Evolutionary conservation across 2,888 invertebrate genomes (phyloP).

Genomic region (Dusona sp.): DNA sequence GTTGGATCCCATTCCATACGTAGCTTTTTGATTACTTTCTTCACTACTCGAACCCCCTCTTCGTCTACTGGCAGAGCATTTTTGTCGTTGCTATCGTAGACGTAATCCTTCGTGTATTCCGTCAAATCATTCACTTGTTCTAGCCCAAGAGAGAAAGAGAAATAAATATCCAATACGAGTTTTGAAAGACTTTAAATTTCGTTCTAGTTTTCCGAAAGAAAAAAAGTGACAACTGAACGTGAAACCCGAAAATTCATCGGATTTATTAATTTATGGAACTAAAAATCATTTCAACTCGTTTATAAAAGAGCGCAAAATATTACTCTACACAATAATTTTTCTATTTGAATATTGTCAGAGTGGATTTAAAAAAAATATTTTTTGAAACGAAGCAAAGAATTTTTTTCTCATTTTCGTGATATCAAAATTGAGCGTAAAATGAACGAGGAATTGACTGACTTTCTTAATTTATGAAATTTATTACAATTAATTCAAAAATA

Average conservation of each 20-base stretch:
- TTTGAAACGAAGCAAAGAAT: neutral
- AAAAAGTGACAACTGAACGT: too few species aligned
- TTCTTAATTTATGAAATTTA: neutral
- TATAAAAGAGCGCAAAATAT: too few species aligned
- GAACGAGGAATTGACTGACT: neutral
- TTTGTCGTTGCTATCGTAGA: slow-evolving; percentile 44
- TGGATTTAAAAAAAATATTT: too few species aligned
- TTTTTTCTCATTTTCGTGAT: neutral
- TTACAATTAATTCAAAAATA: too few species aligned
- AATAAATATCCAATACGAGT: neutral
- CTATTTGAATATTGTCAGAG: too few species aligned
- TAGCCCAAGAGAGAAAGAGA: slow-evolving; percentile 42
- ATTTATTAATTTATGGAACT: too few species aligned
- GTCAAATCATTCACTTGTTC: slow-evolving; percentile 69
- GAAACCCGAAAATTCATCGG: too few species aligned
- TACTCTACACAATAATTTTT: too few species aligned
- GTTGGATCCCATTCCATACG: slow-evolving; percentile 66
- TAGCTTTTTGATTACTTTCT: slow-evolving; percentile 67
- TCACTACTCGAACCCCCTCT: slow-evolving; percentile 61
- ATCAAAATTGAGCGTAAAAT: neutral
- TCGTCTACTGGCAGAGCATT: slow-evolving; percentile 54
- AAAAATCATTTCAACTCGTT: too few species aligned
- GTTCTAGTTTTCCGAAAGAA: neutral
- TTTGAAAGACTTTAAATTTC: neutral
- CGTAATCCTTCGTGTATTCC: slow-evolving; percentile 37